phyloP scores from a whole-genome alignment of 2,797 vertebrate species.

The Vespertilio murinus region DNA sequence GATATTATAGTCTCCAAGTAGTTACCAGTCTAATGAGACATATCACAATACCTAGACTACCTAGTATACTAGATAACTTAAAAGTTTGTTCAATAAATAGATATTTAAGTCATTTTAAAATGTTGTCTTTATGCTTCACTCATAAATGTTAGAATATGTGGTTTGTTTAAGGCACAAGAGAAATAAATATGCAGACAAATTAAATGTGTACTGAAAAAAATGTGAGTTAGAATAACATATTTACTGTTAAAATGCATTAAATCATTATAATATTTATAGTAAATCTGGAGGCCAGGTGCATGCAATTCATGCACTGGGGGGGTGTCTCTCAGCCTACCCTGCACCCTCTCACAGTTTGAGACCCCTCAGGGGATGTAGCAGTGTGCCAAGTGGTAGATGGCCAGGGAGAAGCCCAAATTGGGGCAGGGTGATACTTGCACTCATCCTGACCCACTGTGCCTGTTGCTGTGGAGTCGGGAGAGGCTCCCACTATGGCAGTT shows the following conservation, averaged over 20 bases:
- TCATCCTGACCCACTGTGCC: too few species aligned
- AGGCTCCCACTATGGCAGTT: too few species aligned
- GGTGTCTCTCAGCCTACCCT: accelerated
- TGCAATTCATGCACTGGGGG: too few species aligned
- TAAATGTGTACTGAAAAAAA: neutral
- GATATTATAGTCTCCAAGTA: too few species aligned
- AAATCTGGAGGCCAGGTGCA: neutral
- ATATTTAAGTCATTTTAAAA: neutral
- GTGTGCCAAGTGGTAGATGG: too few species aligned
- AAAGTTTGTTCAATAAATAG: neutral
- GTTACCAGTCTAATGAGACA: too few species aligned
- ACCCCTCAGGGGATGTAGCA: too few species aligned
- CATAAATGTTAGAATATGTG: neutral
- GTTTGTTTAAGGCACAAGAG: neutral
- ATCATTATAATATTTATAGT: neutral
- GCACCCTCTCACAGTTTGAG: too few species aligned
- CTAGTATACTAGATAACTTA: neutral
- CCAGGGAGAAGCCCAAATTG: too few species aligned
- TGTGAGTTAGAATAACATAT: neutral
- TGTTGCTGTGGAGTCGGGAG: too few species aligned
- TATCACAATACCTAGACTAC: neutral
- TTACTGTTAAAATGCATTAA: neutral
- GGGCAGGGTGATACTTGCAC: too few species aligned
- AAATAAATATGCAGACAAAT: neutral
- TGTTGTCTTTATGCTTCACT: neutral